phyloP scores from a whole-genome alignment of 1,140 invertebrate genomes.

The Lethocerus indicus region DNA sequence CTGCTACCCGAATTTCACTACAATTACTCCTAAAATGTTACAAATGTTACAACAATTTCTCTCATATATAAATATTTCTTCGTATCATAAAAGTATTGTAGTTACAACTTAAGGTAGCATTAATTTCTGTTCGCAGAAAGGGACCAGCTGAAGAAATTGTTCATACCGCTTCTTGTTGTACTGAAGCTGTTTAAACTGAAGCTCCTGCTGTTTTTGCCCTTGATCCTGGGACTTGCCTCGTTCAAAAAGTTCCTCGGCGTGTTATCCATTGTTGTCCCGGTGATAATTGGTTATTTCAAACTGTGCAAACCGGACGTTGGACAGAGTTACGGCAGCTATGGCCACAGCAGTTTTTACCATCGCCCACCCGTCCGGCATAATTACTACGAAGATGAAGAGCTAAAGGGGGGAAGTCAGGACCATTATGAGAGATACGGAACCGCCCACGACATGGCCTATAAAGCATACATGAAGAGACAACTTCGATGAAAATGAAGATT shows the following conservation, averaged over 20 bases:
- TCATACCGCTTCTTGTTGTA: constrained; percentile 61
- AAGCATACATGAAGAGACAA: too few relatives aligned
- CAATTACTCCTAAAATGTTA: too few relatives aligned
- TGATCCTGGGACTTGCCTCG: constrained; percentile 61
- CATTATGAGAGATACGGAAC: too few relatives aligned
- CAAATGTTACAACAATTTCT: too few relatives aligned
- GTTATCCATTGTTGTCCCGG: constrained; percentile 53
- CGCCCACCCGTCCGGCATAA: constrained; percentile 13
- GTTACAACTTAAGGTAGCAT: too few relatives aligned
- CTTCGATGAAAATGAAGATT: too few relatives aligned
- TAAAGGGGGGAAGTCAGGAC: too few relatives aligned
- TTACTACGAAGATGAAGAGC: neutral
- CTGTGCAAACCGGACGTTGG: constrained; percentile 35
- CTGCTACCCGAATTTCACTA: too few relatives aligned
- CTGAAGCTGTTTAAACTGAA: constrained; percentile 72
- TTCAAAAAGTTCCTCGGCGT: constrained; percentile 69
- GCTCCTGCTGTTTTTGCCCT: constrained; percentile 55
- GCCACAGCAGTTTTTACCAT: constrained; percentile 26
- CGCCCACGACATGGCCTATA: too few relatives aligned
- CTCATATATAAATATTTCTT: too few relatives aligned
- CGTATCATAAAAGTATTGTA: too few relatives aligned
- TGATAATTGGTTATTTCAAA: constrained; percentile 63
- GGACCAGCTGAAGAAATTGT: constrained; percentile 59
- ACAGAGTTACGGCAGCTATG: constrained; percentile 25
- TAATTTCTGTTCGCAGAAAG: too few relatives aligned